phyloP scores from a whole-genome alignment of 2,113 vertebrate species.

The Colinus virginianus region DNA sequence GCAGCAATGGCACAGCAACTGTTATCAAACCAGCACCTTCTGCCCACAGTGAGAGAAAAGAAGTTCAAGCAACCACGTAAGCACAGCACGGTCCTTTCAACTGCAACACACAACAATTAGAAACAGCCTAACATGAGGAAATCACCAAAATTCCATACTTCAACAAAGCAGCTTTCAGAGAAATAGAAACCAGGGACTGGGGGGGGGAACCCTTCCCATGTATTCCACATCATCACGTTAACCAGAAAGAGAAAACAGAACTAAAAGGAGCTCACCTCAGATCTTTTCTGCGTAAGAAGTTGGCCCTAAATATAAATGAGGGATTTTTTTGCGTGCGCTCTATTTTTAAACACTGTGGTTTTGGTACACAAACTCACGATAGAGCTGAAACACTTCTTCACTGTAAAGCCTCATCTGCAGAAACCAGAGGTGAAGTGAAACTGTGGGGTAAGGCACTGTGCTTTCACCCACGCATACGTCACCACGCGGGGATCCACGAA shows the following conservation, averaged over 20 bases:
- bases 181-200: neutral
- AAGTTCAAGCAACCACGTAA: accelerated
- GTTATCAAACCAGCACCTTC: neutral
- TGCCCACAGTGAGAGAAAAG: neutral
- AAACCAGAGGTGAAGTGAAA: constrained; percentile 24
- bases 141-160: constrained; percentile 31
- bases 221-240: neutral
- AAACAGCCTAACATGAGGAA: neutral
- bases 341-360: constrained; percentile 35
- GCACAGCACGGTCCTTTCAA: neutral
- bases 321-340: neutral
- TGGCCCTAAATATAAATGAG: constrained; percentile 15
- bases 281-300: neutral
- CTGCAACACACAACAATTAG: accelerated
- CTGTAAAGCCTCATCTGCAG: constrained; percentile 27
- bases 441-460: neutral
- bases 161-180: constrained; percentile 24
- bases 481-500: neutral
- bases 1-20: neutral
- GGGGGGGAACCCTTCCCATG: neutral
- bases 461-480: neutral
- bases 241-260: constrained; percentile 53
- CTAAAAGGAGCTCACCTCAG: neutral
- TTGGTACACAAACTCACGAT: neutral
- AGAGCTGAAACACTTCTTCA: constrained; percentile 11